phyloP scores from a whole-genome alignment of 2,113 vertebrate genomes.

The Colistium nudipinnis region DNA sequence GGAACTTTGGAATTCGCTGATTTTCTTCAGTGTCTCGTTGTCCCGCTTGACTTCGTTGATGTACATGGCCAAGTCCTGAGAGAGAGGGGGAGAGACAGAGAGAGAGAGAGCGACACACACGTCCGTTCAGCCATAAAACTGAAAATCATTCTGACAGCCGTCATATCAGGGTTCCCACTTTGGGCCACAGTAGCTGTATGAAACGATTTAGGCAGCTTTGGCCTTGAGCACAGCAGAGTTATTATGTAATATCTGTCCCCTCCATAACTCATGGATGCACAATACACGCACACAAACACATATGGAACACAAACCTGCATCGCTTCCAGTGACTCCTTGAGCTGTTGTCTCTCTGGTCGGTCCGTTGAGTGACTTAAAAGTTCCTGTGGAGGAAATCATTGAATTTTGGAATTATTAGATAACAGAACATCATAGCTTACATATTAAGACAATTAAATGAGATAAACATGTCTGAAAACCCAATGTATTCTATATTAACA shows the following conservation, averaged over 20 bases:
- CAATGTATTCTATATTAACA: too few species aligned
- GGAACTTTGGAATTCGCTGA: constrained; percentile 96
- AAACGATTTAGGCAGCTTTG: constrained; percentile 16
- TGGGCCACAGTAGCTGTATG: constrained; percentile 20
- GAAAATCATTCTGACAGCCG: constrained; percentile 45
- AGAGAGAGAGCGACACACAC: background rate
- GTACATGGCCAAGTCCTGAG: constrained; percentile 97
- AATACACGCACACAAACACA: background rate
- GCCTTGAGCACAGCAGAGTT: background rate
- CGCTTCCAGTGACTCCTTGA: constrained; percentile 95
- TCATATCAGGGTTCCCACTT: constrained; percentile 10
- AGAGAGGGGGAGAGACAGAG: background rate
- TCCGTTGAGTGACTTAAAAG: constrained; percentile 92
- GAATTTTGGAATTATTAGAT: too few species aligned
- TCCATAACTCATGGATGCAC: background rate
- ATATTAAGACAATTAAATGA: background rate
- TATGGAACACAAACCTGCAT: constrained; percentile 88
- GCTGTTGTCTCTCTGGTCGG: constrained; percentile 90
- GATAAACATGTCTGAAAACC: too few species aligned
- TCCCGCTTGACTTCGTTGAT: constrained; percentile 98
- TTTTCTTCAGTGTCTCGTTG: constrained; percentile 98
- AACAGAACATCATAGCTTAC: background rate
- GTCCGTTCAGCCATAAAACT: background rate
- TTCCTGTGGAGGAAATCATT: constrained; percentile 86
- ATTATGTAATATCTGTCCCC: constrained; percentile 11